Conservation (phyloP, 1,140 invertebrate species). For the Yoshiicerus persimilis region DNA sequence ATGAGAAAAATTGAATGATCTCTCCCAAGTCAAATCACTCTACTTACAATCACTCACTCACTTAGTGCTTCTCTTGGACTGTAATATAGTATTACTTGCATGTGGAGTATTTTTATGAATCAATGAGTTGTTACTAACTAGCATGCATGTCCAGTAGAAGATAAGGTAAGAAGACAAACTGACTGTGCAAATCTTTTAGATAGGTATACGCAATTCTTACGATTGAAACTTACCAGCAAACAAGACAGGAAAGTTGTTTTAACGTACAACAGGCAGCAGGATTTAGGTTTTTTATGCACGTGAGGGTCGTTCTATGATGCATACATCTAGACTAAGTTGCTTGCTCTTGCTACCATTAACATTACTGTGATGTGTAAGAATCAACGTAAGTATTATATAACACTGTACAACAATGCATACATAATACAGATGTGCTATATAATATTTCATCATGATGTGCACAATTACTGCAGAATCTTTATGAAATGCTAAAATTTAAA, state of each 20-base stretch:
- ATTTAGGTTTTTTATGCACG: background rate
- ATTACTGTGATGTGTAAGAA: too few species aligned
- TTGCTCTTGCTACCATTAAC: too few species aligned
- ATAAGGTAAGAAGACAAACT: background rate
- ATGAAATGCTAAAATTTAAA: too few species aligned
- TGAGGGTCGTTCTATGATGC: background rate
- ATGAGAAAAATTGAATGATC: background rate
- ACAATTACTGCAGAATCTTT: too few species aligned
- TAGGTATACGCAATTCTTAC: background rate
- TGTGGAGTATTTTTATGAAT: background rate
- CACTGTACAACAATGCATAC: too few species aligned
- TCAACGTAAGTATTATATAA: too few species aligned
- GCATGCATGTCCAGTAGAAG: background rate
- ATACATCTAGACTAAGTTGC: too few species aligned
- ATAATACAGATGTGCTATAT: too few species aligned
- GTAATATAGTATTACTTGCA: background rate
- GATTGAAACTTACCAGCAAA: background rate
- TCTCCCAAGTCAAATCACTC: background rate
- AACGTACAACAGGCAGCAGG: background rate
- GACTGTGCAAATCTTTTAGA: background rate
- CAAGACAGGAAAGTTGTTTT: background rate
- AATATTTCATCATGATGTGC: too few species aligned
- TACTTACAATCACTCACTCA: background rate
- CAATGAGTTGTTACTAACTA: background rate
- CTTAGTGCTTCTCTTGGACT: background rate